Base-by-base conservation (phyloP, 2,888 invertebrate genomes). In the Dione vanillae region DNA sequence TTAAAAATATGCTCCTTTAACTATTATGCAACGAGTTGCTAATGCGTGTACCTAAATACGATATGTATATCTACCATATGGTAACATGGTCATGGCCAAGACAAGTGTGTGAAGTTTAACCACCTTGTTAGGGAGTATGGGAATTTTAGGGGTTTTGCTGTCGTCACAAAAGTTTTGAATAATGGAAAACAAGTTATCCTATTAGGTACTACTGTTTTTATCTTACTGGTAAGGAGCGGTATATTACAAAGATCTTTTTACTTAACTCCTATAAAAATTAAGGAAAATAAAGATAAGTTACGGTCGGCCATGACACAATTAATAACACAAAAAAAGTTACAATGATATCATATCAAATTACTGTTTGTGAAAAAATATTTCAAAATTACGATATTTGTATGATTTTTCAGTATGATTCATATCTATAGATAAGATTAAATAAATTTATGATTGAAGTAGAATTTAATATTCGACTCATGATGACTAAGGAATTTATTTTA, bases 401-500 rank as follows among this genome's bases (percentile, higher is more conserved):
- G 6, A n/a, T 14, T 10, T 59, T 43, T 20, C n/a, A 20, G 12
- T 14, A 14, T 62, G 37, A 37, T 41, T 59, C 5, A 59, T 47
- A 35, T 49, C 40, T 40, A 37, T 8, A 19, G 49, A 49, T 64
- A 49, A 64, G 37, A 64, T 64, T 12, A n/a, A 64, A 47, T 61
- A 49, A n/a, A 49, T 35, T 16, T 27, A 11, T 20, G 9, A 16
- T 0, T 54, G 3, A 16, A 37, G 8, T 49, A 19, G 11, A 59
- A n/a, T 45, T 12, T 0, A 58, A 12, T 41, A 58, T 40, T 58
- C 40, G 16, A 58, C 19, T 40, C 40, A 58, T 58, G 12, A 40
- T 19, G 12, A 12, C 40, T 40, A 58, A 58, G 12, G 19, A 2
- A 11, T 58, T 49, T 49, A 49, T 19, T 37, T 37, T 10, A 49